Percentiles rank a stretch among this genome's conserved stretches.
phyloP scores from a whole-genome alignment of 2,888 invertebrate species.

The Podabrus alpinus region DNA sequence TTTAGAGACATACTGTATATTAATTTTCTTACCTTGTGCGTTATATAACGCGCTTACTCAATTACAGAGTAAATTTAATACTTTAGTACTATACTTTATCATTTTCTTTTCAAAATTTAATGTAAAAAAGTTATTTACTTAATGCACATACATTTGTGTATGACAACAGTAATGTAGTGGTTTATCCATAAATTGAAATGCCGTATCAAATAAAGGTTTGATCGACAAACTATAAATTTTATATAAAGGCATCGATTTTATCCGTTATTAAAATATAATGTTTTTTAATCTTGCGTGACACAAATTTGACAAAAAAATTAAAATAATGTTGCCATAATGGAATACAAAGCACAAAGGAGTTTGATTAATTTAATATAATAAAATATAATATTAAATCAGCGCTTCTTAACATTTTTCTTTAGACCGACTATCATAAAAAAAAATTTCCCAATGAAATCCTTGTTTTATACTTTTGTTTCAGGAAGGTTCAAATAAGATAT shows the following conservation, averaged over 20 bases:
- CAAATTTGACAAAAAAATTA: background rate
- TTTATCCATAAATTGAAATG: background rate
- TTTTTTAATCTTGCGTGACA: background rate
- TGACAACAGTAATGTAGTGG: background rate
- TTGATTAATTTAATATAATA: too few species aligned
- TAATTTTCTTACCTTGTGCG: too few species aligned
- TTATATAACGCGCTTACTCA: too few species aligned
- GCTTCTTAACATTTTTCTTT: background rate
- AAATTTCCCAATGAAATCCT: background rate
- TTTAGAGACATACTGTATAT: too few species aligned
- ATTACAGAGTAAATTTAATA: background rate
- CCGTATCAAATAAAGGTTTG: background rate
- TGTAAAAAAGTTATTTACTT: background rate
- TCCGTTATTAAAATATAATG: background rate
- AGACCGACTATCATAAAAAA: background rate
- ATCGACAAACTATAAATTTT: background rate
- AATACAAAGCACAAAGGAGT: background rate
- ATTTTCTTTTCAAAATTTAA: background rate
- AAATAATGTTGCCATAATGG: background rate
- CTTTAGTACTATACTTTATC: background rate
- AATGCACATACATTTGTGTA: background rate
- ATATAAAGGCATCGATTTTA: background rate
- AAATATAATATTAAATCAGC: too few species aligned
- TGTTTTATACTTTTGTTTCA: background rate
- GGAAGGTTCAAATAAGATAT: background rate